Base-by-base conservation (phyloP, 2,113 vertebrate species). In the Typhlomys cinereus region DNA sequence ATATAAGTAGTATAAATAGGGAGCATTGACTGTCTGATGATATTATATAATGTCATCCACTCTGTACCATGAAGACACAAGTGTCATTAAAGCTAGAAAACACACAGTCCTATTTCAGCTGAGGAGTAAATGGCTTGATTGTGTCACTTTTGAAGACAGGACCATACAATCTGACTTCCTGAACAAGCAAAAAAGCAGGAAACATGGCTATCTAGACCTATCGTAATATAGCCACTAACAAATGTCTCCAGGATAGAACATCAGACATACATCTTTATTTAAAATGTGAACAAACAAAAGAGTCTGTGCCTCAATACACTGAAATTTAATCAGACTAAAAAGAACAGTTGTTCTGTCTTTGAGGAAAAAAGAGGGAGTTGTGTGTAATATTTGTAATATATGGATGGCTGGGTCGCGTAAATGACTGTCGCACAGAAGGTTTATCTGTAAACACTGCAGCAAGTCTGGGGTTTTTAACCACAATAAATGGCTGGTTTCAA, bases 401-500 rank as follows among this genome's bases (percentile, higher is more conserved):
- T 95, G 97, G 97, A 94, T 97, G 96, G 93, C 66, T 96, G 96
- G 41, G 70, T 97, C 94, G 96, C 96, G 93, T 96, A 97, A 98
- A 97, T 95, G 96, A 92, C 96, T 96, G 89, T 83, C 44, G 25
- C 96, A 94, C 76, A 96, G 95, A 97, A 98, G 97, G 91, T 96
- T 97, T 97, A 97, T 97, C 97, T 97, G 95, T 97, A 98, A 98
- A 98, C 96, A 97, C 95, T 96, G 95, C 92, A 97, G 89, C 95
- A 96, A 97, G 91, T 85, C 93, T 97, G 87, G 96, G 0, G 1
- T 95, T 97, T 97, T 97, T 97, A 96, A 95, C 92, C 86, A 94
- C 97, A 97, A 96, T 96, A 98, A 97, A 98, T 97, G 95, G 93
- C 93, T 96, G 95, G 97, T 97, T 97, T 98, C 97, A 98, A 96